A percentile compares a stretch with the other conserved stretches of the same genome.
Evolutionary conservation across 2,888 invertebrate species (phyloP).

Genomic region (Drosophila birchii): DNA sequence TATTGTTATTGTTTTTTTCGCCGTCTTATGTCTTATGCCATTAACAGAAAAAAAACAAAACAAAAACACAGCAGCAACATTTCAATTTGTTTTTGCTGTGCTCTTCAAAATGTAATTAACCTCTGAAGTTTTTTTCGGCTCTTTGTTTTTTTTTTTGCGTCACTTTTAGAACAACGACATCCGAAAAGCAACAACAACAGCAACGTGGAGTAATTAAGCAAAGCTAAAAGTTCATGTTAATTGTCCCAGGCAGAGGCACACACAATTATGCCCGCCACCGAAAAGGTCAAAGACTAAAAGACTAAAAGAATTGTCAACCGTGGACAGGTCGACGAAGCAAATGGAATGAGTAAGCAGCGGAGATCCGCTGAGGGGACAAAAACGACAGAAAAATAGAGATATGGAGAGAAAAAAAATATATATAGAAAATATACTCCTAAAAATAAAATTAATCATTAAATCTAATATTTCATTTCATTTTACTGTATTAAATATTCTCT

Average conservation of each 20-base stretch:
- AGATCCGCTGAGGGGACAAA: neutral
- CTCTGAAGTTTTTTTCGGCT: constrained; percentile 54
- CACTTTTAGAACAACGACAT: constrained; percentile 69
- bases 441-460: too few relatives aligned
- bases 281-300: constrained; percentile 77
- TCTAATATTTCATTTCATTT: too few relatives aligned
- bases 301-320: constrained; percentile 78
- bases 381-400: neutral
- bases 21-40: constrained; percentile 63
- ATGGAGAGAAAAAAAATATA: neutral
- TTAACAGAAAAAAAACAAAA: constrained; percentile 47
- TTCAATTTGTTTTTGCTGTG: constrained; percentile 67
- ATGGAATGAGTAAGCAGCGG: neutral
- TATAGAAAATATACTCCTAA: neutral
- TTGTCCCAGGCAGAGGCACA: constrained; percentile 66
- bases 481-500: too few relatives aligned
- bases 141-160: constrained; percentile 62
- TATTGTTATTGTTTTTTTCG: constrained; percentile 18
- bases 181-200: constrained; percentile 39
- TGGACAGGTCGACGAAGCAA: constrained; percentile 54
- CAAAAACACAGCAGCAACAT: constrained; percentile 48
- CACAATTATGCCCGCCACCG: constrained; percentile 50
- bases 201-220: constrained; percentile 71
- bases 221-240: constrained; percentile 80
- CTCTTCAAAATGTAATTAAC: constrained; percentile 79